Percentiles rank a stretch among this genome's conserved stretches.
Evolutionary conservation across 2,888 invertebrate genomes (phyloP).

Genomic region (Tenthredo livida): DNA sequence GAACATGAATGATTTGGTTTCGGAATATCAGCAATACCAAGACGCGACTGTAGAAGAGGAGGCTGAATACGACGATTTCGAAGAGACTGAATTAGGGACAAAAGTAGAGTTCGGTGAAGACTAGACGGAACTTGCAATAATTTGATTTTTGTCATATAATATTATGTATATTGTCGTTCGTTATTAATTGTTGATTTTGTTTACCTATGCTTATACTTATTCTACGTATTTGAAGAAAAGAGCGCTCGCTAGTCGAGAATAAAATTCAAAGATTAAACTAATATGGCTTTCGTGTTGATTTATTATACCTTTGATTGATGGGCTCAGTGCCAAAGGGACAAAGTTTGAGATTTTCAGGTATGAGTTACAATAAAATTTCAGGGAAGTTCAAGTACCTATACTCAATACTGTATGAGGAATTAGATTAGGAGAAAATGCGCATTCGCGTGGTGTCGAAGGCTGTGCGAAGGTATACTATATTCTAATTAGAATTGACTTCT

Average conservation of each 20-base stretch:
- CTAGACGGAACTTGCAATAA: neutral
- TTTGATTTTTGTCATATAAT: neutral
- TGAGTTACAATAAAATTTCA: neutral
- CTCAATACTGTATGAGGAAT: neutral
- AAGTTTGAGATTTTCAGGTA: neutral
- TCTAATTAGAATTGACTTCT: neutral
- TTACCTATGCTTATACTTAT: neutral
- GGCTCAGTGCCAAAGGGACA: neutral
- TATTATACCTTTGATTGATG: neutral
- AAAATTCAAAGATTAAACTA: neutral
- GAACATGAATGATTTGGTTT: conserved; percentile 91
- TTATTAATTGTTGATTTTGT: neutral
- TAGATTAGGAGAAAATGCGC: neutral
- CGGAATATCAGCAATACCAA: conserved; percentile 92
- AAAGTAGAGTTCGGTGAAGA: neutral
- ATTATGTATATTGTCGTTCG: neutral
- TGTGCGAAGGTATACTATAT: neutral
- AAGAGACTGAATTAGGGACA: conserved; percentile 76
- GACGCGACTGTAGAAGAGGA: conserved; percentile 81
- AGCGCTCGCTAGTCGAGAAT: neutral
- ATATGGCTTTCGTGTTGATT: neutral
- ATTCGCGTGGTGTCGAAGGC: neutral
- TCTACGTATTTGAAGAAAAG: neutral
- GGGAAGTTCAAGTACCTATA: neutral
- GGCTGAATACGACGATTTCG: conserved; percentile 77